Conservation (phyloP, 2,113 vertebrate genomes). For the Macquaria ambigua region DNA sequence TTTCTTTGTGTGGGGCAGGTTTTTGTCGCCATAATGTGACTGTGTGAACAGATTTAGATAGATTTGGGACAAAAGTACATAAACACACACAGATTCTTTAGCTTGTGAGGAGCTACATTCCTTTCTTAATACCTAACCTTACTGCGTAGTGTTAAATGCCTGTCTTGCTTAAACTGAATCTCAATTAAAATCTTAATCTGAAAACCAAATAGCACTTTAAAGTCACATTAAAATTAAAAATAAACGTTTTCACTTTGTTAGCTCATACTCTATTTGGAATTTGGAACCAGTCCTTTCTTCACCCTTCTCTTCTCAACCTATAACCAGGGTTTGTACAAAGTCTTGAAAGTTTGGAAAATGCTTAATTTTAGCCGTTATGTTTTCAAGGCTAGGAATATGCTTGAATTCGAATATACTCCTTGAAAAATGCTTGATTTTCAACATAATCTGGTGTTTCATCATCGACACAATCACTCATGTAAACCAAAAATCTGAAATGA, state of each 20-base stretch:
- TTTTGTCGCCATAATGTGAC: neutral
- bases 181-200: slow-evolving; percentile 33
- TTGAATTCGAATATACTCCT: too few species aligned
- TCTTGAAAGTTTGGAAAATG: too few species aligned
- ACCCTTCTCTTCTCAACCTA: neutral
- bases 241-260: neutral
- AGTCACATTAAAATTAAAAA: slow-evolving; percentile 2
- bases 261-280: neutral
- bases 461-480: too few species aligned
- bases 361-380: too few species aligned
- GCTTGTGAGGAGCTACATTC: slow-evolving; percentile 18
- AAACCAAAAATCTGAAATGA: too few species aligned
- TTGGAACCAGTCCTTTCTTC: neutral
- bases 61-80: neutral
- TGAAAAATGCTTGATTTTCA: too few species aligned
- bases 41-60: neutral
- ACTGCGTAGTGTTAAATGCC: neutral
- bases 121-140: slow-evolving; percentile 8
- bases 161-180: neutral
- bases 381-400: too few species aligned
- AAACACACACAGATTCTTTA: neutral
- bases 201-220: slow-evolving; percentile 11
- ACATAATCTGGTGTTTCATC: too few species aligned
- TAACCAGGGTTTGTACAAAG: neutral
- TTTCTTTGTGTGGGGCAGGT: neutral